Conservation (phyloP, 1,140 invertebrate genomes). For the Aphelenchoides avenae region DNA sequence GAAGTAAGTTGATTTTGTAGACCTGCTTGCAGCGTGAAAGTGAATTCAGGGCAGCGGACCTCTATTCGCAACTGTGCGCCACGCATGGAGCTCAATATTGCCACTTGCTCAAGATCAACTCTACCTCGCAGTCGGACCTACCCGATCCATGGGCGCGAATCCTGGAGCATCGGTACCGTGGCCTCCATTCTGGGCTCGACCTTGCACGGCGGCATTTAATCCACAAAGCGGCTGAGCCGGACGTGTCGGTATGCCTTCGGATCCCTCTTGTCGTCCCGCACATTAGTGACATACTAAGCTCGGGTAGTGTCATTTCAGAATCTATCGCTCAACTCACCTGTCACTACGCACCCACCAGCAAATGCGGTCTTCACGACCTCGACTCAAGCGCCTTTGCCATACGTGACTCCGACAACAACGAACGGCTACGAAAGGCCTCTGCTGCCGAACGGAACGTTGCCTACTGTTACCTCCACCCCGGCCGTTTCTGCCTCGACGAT, state of each 20-base stretch:
- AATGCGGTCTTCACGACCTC: no score
- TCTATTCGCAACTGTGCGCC: slow-evolving; percentile 19
- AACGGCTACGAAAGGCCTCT: no score
- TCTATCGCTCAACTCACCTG: background rate
- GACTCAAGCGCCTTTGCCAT: no score
- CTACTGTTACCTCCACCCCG: slow-evolving; percentile 1
- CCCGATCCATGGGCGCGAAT: slow-evolving; percentile 43
- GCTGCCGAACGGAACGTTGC: background rate
- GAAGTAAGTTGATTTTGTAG: slow-evolving; percentile 65
- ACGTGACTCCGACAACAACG: no score
- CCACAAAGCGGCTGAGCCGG: background rate
- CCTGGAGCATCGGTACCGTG: slow-evolving; percentile 22
- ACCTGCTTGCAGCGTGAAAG: background rate
- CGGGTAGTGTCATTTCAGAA: no score
- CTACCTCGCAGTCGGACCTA: slow-evolving; percentile 23
- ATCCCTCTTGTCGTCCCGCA: background rate
- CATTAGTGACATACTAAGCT: no score
- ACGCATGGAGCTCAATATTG: slow-evolving; percentile 39
- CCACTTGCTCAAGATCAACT: slow-evolving; percentile 43
- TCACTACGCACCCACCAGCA: background rate
- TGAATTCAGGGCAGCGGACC: slow-evolving; percentile 30
- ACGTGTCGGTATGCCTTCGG: background rate
- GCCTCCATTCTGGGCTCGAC: slow-evolving; percentile 32
- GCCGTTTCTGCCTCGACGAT: background rate
- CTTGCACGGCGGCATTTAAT: slow-evolving; percentile 28